Percentiles rank a stretch among this genome's conserved stretches.
Evolutionary conservation across 2,888 invertebrate species (phyloP).

Genomic region (Folsomia candida): DNA sequence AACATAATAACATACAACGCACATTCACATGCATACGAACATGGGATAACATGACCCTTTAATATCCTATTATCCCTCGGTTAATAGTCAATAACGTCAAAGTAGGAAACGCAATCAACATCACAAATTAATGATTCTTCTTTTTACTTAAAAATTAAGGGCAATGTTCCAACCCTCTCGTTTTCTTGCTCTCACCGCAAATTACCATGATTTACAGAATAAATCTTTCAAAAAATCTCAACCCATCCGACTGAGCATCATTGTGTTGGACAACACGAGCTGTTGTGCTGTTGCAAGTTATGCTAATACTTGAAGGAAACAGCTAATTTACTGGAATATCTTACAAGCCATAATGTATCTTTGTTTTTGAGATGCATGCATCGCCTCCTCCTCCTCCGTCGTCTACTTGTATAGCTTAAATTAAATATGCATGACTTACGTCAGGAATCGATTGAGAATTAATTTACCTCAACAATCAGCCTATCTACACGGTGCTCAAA

Average conservation of each 20-base stretch:
- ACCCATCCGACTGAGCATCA: neutral
- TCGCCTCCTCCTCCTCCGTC: neutral
- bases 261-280: neutral
- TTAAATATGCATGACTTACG: conserved; percentile 16
- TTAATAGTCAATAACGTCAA: conserved; percentile 19
- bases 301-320: neutral
- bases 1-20: neutral
- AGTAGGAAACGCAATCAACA: conserved; percentile 17
- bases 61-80: conserved; percentile 14
- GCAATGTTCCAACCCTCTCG: neutral
- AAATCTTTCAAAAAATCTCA: too few species aligned
- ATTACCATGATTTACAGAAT: neutral
- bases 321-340: conserved; percentile 3
- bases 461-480: conserved; percentile 12
- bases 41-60: conserved; percentile 6
- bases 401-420: too few species aligned
- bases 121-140: conserved; percentile 19
- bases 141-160: conserved; percentile 14
- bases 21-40: neutral
- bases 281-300: neutral
- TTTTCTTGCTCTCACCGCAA: neutral
- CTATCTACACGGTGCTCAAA: neutral
- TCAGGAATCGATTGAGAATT: conserved; percentile 1
- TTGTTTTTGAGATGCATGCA: neutral
- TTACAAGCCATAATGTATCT: neutral